These are phyloP conservation scores for Phalangium opilio DNA, from an alignment of 2,888 invertebrate genomes.

Conservation along the genomic window DNA sequence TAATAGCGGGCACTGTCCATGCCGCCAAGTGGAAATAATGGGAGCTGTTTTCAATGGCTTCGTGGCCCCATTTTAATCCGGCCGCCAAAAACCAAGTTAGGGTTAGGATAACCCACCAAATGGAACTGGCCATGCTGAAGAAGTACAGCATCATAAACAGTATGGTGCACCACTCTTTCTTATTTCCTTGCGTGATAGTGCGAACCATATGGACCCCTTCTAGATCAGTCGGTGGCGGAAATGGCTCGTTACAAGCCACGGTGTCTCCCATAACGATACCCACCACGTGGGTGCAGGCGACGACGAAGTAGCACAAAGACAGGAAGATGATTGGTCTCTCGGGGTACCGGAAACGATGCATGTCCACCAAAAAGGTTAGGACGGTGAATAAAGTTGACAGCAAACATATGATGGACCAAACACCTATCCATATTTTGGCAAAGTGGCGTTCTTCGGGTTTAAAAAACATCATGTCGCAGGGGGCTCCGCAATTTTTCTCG, in stretches of 20 bases:
- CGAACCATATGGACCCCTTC: slow-evolving; percentile 48
- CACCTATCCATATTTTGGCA: slow-evolving; percentile 78
- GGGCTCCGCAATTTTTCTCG: slow-evolving; percentile 42
- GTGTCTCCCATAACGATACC: slow-evolving; percentile 66
- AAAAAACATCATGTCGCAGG: slow-evolving; percentile 87
- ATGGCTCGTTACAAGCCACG: slow-evolving; percentile 68
- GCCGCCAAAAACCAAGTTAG: slow-evolving; percentile 94
- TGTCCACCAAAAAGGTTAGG: slow-evolving; percentile 78
- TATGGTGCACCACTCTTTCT: slow-evolving; percentile 56
- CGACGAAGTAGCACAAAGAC: slow-evolving; percentile 88
- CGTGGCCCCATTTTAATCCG: slow-evolving; percentile 93
- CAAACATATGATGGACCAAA: slow-evolving; percentile 79
- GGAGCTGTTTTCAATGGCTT: slow-evolving; percentile 92
- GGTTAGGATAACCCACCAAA: slow-evolving; percentile 95
- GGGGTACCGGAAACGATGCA: slow-evolving; percentile 88
- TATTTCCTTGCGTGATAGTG: slow-evolving; percentile 62
- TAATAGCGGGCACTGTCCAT: slow-evolving; percentile 93
- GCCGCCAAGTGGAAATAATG: slow-evolving; percentile 93
- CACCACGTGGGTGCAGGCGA: slow-evolving; percentile 72
- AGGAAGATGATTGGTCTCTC: slow-evolving; percentile 94
- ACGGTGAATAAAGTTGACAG: slow-evolving; percentile 69
- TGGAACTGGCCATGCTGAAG: slow-evolving; percentile 89
- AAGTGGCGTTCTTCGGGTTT: slow-evolving; percentile 61
- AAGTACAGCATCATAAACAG: slow-evolving; percentile 92
- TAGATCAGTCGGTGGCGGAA: slow-evolving; percentile 47